Evolutionary conservation across 2,113 vertebrate genomes (phyloP).

Genomic region (Meles meles): DNA sequence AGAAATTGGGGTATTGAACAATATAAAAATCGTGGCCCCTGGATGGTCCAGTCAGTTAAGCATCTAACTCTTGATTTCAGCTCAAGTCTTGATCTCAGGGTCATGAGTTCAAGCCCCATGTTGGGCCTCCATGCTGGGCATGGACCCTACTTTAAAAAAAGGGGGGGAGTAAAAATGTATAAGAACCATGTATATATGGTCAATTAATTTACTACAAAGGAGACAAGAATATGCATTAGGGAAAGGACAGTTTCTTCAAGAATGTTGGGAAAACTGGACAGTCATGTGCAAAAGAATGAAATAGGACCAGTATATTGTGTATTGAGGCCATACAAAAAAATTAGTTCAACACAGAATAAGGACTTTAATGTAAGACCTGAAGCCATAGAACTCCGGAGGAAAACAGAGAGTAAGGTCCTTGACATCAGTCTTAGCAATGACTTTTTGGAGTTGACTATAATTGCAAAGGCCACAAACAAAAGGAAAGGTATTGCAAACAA

Average conservation of each 20-base stretch:
- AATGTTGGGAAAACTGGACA: neutral
- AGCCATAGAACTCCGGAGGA: neutral
- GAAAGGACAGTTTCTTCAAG: neutral
- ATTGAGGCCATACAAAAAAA: neutral
- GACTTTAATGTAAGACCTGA: neutral
- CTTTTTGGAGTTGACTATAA: neutral
- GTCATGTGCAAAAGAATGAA: neutral
- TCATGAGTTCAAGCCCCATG: neutral
- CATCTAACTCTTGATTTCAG: neutral
- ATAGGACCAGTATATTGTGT: neutral
- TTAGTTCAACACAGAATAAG: neutral
- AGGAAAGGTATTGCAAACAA: neutral
- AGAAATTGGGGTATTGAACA: neutral
- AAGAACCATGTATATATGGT: neutral
- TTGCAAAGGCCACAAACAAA: neutral
- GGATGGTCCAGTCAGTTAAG: neutral
- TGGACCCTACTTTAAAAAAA: neutral
- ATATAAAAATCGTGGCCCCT: neutral
- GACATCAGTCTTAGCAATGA: neutral
- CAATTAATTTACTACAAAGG: neutral
- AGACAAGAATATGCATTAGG: neutral
- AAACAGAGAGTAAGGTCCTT: neutral
- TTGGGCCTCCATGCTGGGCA: neutral
- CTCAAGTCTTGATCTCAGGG: neutral
- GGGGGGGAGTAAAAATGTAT: neutral